Evolutionary conservation across 1,140 invertebrate species (phyloP), one percentile per base, ranked within the genome.

Genomic region (Sesamia nonagrioides): DNA sequence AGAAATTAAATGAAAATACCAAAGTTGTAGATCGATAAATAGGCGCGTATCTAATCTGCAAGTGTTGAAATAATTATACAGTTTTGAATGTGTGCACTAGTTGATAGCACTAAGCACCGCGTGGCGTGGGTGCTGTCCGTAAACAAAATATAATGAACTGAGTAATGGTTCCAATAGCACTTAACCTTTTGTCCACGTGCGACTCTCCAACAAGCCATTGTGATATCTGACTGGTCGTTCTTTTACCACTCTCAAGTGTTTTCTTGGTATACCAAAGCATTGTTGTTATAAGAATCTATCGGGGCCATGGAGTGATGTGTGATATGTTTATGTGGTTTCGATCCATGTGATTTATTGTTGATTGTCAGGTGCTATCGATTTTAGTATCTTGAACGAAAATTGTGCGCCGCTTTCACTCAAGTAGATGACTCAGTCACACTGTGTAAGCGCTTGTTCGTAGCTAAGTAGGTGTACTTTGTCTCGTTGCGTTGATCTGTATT

Each of bases 341-440:
- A 76, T 78, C 35, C 21, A 48, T 82, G 80, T 82, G 86, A 85
- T 79, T 86, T 86, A 86, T 88, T 86, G 85, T 87, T 85, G 82
- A 89, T 89, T 90, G 89, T 91, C 89, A 90, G 87, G 87, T 91
- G 88, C 82, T 87, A 88, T 88, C 86, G 80, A 87, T 89, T 91
- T 86, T 85, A 85, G 81, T 86, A 82, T 85, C 86, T 88, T 83
- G 87, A 89, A 89, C 86, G 86, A 89, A 89, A 84, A 86, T 86
- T 85, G 87, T 84, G 75, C 81, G 77, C 21, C 45, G 81, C 91
- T 91, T 92, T 90, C 91, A 87, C 89, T 81, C 78, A 77, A 76
- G 56, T 75, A 83, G 83, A 89, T 91, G 87, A 90, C 84, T 92
- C 86, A 89, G 80, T 76, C 63, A 74, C 73, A 60, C 61, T 9